A percentile compares a stretch with the other conserved stretches of the same genome.
Evolutionary conservation across 1,140 invertebrate genomes (phyloP).

Genomic region (Drosophila nigrodunni): DNA sequence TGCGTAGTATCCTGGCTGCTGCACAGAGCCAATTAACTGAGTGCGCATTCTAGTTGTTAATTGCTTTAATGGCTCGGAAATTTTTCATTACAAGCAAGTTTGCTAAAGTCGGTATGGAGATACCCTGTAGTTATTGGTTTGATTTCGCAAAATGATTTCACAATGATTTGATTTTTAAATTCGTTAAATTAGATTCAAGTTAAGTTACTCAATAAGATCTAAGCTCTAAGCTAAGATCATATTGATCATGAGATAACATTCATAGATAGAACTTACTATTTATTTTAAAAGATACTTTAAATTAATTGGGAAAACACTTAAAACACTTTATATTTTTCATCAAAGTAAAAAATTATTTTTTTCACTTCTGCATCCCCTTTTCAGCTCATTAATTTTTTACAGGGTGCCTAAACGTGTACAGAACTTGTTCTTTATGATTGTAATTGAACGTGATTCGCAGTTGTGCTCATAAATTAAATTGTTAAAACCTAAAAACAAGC

Average conservation of each 20-base stretch:
- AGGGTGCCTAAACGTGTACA: conserved; percentile 19
- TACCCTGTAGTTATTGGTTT: not conserved
- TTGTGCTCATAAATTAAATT: conserved; percentile 45
- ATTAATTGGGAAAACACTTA: too few relatives aligned
- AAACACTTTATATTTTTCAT: too few relatives aligned
- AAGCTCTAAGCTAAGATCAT: too few relatives aligned
- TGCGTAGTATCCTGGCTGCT: not conserved
- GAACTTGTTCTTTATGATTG: conserved; percentile 14
- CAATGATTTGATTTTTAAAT: too few relatives aligned
- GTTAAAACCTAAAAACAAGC: conserved; percentile 44
- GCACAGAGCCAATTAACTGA: conserved; percentile 69
- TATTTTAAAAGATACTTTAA: too few relatives aligned
- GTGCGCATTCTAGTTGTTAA: conserved; percentile 61
- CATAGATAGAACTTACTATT: too few relatives aligned
- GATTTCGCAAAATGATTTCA: too few relatives aligned
- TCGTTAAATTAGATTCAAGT: too few relatives aligned
- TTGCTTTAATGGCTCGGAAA: conserved; percentile 82
- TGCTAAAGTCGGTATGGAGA: not conserved
- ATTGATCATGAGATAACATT: too few relatives aligned
- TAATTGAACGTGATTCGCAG: conserved; percentile 35
- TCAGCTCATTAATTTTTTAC: not conserved
- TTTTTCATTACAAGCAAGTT: conserved; percentile 36
- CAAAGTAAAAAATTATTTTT: too few relatives aligned
- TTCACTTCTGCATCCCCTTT: not conserved
- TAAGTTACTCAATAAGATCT: too few relatives aligned